Evolutionary conservation across 2,888 invertebrate species (phyloP), one percentile per base, ranked within the genome.

Genomic region (Dryomyza anilis): DNA sequence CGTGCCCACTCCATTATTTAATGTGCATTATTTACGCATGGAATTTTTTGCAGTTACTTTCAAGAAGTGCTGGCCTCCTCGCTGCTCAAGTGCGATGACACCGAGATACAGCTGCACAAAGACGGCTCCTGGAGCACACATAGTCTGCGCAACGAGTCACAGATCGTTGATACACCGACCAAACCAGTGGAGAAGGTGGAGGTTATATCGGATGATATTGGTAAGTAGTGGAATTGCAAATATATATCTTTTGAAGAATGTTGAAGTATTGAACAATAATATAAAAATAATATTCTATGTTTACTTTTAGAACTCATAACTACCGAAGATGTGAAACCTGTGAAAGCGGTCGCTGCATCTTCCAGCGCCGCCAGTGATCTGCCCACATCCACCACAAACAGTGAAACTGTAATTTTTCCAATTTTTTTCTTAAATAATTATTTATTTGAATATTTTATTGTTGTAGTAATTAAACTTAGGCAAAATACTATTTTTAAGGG

Each of bases 81-180:
- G n/a, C 86, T 88, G 53, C 84, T 94, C 45, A 85, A 89, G 33
- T 80, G 85, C 25, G 92, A 92, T 59, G 89, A 90, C 74, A 91
- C 89, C 73, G 94, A 94, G 85, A 92, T 94, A 78, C 93, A 93
- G 76, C 84, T 94, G 66, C 88, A 91, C 76, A 91, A 92, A 77
- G 94, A 94, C 81, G 94, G 94, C 65, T 91, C 88, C 50, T 94
- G 94, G 94, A 92, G 91, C 19, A 89, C 90, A 71, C 88, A 91
- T 70, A 85, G 86, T 36, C 83, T 85, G 64, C 90, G 91, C 59
- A 87, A 89, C 74, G 87, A 89, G 63, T 82, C 86, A 14, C 86
- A 86, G 65, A 84, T 85, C 63, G 79, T 85, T 66, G 85, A 85
- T 67, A 84, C 84, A 56, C 83, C 85, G 23, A 74, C 80, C 5